Evolutionary conservation across 2,888 invertebrate genomes (phyloP), one percentile per base, ranked within the genome.

Genomic region (Drosophila atripex): DNA sequence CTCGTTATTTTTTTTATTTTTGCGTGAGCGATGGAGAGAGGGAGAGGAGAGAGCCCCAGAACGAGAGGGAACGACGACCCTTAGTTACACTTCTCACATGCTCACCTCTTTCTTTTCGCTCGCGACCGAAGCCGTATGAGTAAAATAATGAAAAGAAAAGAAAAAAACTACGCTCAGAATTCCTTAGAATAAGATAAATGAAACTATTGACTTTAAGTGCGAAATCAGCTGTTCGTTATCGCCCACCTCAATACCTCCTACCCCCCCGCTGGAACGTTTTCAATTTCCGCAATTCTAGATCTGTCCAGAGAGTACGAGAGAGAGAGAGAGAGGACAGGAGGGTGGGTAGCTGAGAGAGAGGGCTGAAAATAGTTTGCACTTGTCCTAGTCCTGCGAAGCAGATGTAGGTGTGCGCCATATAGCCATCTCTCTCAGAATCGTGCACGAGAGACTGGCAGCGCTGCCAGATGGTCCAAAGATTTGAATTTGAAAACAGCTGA

Each of bases 1-100:
- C 14, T 38, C 9, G n/a, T 73, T 54, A 57, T 74, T 71, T 72
- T 71, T 80, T 83, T 63, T 74, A 72, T 70, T 70, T 80, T 86
- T 76, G 50, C 78, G 56, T 32, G 83, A 23, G 38, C 28, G 50
- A 12, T 25, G n/a, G 46, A n/a, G 21, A 58, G 49, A 53, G 46
- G 49, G 63, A 59, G 69, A 23, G 21, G 4, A 23, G 21, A 64
- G 21, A 64, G 75, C 46, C 46, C 41, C 35, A 50, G 38, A 65
- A 69, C 70, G 66, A 65, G 65, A 55, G 69, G 65, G 73, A 46
- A 53, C 70, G 66, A 52, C 64, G 66, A 79, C 78, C 73, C 59
- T 57, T 77, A 50, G 63, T 76, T 39, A 68, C 56, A 47, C 25
- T 28, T 28, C 28, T 28, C 28, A 9, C 9, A 9, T 28, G 28